phyloP scores from a whole-genome alignment of 2,113 vertebrate genomes.

The Cyphomyrus discorhynchus region DNA sequence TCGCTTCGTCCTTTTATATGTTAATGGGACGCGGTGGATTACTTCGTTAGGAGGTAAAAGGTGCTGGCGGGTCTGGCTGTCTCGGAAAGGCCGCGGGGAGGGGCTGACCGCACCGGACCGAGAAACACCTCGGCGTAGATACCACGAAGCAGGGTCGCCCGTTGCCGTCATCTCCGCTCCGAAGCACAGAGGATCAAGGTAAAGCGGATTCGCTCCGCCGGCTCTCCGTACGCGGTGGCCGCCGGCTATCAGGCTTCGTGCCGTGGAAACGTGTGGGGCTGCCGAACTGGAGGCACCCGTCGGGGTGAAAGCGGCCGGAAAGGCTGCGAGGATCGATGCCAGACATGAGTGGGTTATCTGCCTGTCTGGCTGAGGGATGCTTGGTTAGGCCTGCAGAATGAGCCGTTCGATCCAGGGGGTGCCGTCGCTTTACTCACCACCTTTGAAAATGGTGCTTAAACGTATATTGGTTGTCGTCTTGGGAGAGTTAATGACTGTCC shows the following conservation, averaged over 20 bases:
- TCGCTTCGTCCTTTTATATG: constrained; percentile 37
- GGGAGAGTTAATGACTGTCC: background rate
- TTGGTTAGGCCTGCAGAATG: background rate
- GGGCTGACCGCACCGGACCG: constrained; percentile 48
- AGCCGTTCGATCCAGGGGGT: background rate
- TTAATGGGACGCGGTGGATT: constrained; percentile 62
- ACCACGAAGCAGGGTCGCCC: constrained; percentile 26
- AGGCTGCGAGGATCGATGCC: background rate
- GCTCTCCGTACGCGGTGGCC: background rate
- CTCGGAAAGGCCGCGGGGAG: constrained; percentile 52
- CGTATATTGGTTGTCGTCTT: background rate
- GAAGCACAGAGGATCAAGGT: constrained; percentile 63
- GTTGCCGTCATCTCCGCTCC: constrained; percentile 47
- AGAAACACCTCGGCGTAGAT: constrained; percentile 47
- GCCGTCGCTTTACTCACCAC: background rate
- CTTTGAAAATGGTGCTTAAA: background rate
- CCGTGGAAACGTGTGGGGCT: background rate
- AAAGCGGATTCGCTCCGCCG: constrained; percentile 39
- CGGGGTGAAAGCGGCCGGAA: background rate
- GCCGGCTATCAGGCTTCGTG: constrained; percentile 8
- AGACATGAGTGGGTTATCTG: background rate
- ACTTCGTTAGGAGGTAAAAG: constrained; percentile 49
- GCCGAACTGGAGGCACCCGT: background rate
- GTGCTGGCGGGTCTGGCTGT: constrained; percentile 60
- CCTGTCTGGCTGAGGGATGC: background rate